Base-by-base conservation (phyloP, 2,113 vertebrate species). In the Collichthys lucidus region DNA sequence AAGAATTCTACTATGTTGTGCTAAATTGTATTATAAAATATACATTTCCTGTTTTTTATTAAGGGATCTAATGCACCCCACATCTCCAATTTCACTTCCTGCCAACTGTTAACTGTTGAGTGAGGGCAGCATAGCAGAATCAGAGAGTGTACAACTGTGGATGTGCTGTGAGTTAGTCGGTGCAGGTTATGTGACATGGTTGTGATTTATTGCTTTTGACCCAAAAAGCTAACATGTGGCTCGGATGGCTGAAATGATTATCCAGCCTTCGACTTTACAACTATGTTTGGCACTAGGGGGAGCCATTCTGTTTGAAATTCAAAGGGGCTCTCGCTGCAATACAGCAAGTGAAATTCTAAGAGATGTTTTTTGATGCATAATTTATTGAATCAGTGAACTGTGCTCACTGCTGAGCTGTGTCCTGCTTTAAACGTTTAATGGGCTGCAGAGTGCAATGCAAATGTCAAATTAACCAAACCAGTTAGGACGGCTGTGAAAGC, bases 231-330 rank as follows among this genome's bases (percentile, higher is more conserved):
- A 16, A 4, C 7, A 2, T 31, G 16, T 53, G 57, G 10, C 19
- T 52, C 53, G 26, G 19, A 69, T 74, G 2, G 42, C 59, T 52
- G n/a, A 7, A 71, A 22, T 63, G 2, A 4, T 17, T 26, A 24
- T 68, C 17, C 44, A 56, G 24, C 10, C 35, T 57, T 57, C 3
- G 8, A 22, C 40, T n/a, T 52, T 3, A 1, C 11, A 35, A 31
- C 31, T 0, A 6, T 60, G 40, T 71, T 29, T n/a, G 70, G 22
- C 94, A 94, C 94, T 92, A 95, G 95, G 88, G 92, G 94, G 94
- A 90, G 94, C 92, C 86, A 90, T 90, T 91, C 89, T 87, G 92
- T 86, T 92, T 89, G 64, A 86, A 92, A 94, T 94, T 91, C 83
- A 61, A 79, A 80, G 52, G 46, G 35, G 42, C 68, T 35, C 16